Evolutionary conservation across 2,113 vertebrate species (phyloP), one percentile per base, ranked within the genome.

Genomic region (Myanophis thanlyinensis): DNA sequence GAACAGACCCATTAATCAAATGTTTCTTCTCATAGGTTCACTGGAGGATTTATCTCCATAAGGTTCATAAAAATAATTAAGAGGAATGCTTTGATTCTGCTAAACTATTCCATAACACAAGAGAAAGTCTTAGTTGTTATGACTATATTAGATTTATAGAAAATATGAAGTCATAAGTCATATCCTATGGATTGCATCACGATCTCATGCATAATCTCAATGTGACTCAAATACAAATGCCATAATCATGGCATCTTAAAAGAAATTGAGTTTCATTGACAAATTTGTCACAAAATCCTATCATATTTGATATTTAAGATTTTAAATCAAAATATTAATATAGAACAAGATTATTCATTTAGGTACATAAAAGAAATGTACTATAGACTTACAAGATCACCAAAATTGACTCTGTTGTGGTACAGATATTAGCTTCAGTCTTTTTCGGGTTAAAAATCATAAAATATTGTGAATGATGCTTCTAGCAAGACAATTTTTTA

Each of bases 111-210:
- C 59, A 91, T 67, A 85, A 9, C 51, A 56, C 23, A 90, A 46
- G 94, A 85, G 89, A 92, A 91, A 96, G 94, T 85, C 91, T 35
- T 90, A 54, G n/a, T 30, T 30, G 86, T 88, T 91, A 44, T 47
- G 46, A 85, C 88, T 85, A 48, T 87, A 93, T 94, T 95, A 80
- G 93, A 92, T 88, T 93, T 13, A 49, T 87, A 49, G 87, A 47
- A 91, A 92, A 93, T 91, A 86, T 94, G 94, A 95, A 96, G 92
- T 94, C 92, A 92, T n/a, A 44, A n/a, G n/a, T 94, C 90, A 94
- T 94, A 86, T 95, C 49, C 93, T 95, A 91, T 90, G 86, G 88
- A 59, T 80, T 93, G 94, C 73, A 89, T 54, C 92, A 90, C 85
- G 93, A 94, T 90, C 92, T 94, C 93, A 94, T 93, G 91, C 59